Base-by-base conservation (phyloP, 2,113 vertebrate genomes). In the Pachypanchax playfairii region DNA sequence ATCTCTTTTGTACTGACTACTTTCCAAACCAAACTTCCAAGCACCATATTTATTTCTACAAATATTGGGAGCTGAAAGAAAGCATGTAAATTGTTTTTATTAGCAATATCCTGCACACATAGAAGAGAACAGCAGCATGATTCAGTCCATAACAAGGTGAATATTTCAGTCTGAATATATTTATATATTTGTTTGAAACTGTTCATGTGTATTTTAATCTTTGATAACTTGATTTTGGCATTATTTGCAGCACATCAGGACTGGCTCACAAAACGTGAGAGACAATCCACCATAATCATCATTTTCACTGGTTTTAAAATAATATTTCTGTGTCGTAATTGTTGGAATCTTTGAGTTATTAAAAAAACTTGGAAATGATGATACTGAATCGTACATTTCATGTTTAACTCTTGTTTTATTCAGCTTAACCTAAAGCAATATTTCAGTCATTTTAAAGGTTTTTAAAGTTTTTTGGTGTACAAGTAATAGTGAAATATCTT, bases 201-300 rank as follows among this genome's bases (percentile, higher is more conserved):
- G 65, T 53, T 55, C 54, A 67, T 33, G 6, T 42, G 44, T 22
- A 17, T 38, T n/a, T 64, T 60, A 80, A 83, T 77, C 73, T 67
- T 42, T 0, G 0, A 57, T 79, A 82, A 79, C 82, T 80, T 60
- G 52, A 69, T 59, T 55, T 47, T 61, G 69, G 41, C 68, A 46
- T 73, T 58, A 79, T 47, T 61, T 71, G 41, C 68, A 46, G 76
- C 61, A 79, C 64, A 76, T 70, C 57, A 67, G 65, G 77, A 64
- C 31, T 25, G 36, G 50, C 21, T 59, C 29, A 49, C 22, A 52
- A 64, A 53, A 15, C 35, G 14, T 22, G 29, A 28, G 21, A 4
- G 13, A 20, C 8, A 0, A 9, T 4, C 7, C 13, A 18, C 39
- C 7, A 5, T 18, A 24, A 46, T 22, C 18, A 47, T 5, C 9